Base-by-base conservation (phyloP, 1,140 invertebrate species). In the Drosophila suzukii region DNA sequence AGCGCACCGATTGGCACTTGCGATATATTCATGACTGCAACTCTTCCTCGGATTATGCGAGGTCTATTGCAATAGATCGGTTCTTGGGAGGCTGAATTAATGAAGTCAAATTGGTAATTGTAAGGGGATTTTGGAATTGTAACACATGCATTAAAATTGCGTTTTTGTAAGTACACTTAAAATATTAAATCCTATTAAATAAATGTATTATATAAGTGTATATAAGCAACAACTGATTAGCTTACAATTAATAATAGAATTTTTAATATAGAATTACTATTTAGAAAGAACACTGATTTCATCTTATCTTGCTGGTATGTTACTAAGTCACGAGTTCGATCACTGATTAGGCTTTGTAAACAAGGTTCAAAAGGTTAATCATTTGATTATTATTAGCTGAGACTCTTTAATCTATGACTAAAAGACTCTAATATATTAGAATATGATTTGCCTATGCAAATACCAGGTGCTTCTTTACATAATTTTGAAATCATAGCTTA, bases 1-100 rank as follows among this genome's bases (percentile, higher is more conserved):
- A 66, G 65, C 62, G 20, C 32, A 30, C 20, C 58, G 57, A 62
- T 62, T 65, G 62, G 24, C 34, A 38, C 41, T 61, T 30, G 62
- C 43, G 57, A 47, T 65, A 62, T 47, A 65, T 65, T 65, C 43
- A 47, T 38, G 32, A 61, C 15, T 24, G 24, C 34, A 61, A 24
- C 43, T 27, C 56, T 43, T 20, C 2, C 10, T 10, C 4, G 6
- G 32, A 6, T 46, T 38, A 27, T 24, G 34, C 56, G 38, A 65
- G n/a, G 27, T 41, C 30, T 43, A 27, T 24, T 62, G 17, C 6
- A 8, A 15, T 17, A 34, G 17, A 24, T 6, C 7, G 12, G 27
- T 30, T 32, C 13, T n/a, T 10, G 12, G 20, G 17, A 41, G 34
- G 24, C 10, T n/a, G 15, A 43, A 43, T 8, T 36, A 10, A 3